Conservation (phyloP, 1,140 invertebrate genomes). For the Neocloeon triangulifer region DNA sequence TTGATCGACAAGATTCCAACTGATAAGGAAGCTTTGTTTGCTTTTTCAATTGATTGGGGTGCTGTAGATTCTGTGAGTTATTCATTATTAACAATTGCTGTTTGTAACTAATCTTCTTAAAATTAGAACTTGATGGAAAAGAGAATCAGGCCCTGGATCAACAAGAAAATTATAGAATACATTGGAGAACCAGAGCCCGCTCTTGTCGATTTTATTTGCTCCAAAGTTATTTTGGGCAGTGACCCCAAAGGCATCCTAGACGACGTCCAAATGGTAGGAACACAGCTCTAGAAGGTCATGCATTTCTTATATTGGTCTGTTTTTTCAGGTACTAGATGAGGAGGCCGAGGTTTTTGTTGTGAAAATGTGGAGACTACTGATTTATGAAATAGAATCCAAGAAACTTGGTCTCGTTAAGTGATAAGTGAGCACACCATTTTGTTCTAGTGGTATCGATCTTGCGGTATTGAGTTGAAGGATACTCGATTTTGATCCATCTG, state of each 20-base stretch:
- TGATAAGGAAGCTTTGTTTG: conserved; percentile 86
- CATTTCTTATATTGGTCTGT: conserved; percentile 8
- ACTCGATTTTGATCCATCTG: no score
- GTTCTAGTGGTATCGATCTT: background rate
- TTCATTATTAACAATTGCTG: background rate
- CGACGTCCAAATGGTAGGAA: conserved; percentile 90
- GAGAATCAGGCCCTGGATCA: conserved; percentile 95
- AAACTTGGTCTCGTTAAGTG: conserved; percentile 64
- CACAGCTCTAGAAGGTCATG: no score
- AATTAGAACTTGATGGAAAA: conserved; percentile 71
- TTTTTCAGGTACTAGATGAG: conserved; percentile 80
- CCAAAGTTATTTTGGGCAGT: conserved; percentile 83
- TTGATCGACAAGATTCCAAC: conserved; percentile 97
- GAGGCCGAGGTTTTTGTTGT: conserved; percentile 99
- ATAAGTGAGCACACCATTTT: no score
- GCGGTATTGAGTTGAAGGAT: background rate
- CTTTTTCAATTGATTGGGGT: conserved; percentile 77
- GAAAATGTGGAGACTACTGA: conserved; percentile 97
- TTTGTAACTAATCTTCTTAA: conserved; percentile 2
- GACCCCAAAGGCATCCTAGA: conserved; percentile 83
- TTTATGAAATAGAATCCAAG: conserved; percentile 98
- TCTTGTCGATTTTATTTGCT: conserved; percentile 95
- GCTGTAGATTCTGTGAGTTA: conserved; percentile 52
- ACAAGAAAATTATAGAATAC: conserved; percentile 98
- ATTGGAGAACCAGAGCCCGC: conserved; percentile 98